Evolutionary conservation across 2,113 vertebrate species (phyloP), one percentile per base, ranked within the genome.

Genomic region (Heteronetta atricapilla): DNA sequence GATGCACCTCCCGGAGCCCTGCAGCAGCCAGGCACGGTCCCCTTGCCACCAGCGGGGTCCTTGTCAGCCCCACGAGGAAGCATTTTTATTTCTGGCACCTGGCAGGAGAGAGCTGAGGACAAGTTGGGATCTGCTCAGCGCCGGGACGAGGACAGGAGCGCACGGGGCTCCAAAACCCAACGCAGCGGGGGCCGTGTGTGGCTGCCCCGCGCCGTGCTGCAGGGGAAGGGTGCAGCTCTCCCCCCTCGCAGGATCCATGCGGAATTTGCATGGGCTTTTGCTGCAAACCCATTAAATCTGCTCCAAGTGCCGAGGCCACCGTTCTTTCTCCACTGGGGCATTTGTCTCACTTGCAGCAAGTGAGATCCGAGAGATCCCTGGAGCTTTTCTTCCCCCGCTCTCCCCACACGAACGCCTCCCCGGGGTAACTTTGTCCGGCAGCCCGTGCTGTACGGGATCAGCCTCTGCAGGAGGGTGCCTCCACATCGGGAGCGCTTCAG

Each of bases 371-470:
- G 13, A 44, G 23, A 55, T n/a, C 34, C 11, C 62, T 59, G 26
- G 56, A 20, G 38, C 44, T 36, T n/a, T 68, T 31, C 26, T 42
- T 20, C 13, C 20, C 48, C 62, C 20, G 3, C 0, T 36, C 17
- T 3, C 42, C 36, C 48, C 38, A 25, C 20, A 6, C 5, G 1
- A 29, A 38, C 28, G 18, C 31, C 10, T 3, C 33, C n/a, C 53
- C 3, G 1, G 1, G 8, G 38, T 23, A 38, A 25, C 36, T n/a
- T 1, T 2, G 58, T 31, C 2, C 1, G 40, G 75, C 60, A 68
- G 59, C 33, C 55, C 28, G 50, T 64, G 42, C 42, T 68, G 21
- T 8, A 25, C 11, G 31, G 42, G 31, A n/a, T 11, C 42, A n/a
- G 66, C 42, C 11, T 21, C 46, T n/a, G 66, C 42, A 46, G n/a